Evolutionary conservation across 2,888 invertebrate genomes (phyloP).

Genomic region (Melipona beecheii): DNA sequence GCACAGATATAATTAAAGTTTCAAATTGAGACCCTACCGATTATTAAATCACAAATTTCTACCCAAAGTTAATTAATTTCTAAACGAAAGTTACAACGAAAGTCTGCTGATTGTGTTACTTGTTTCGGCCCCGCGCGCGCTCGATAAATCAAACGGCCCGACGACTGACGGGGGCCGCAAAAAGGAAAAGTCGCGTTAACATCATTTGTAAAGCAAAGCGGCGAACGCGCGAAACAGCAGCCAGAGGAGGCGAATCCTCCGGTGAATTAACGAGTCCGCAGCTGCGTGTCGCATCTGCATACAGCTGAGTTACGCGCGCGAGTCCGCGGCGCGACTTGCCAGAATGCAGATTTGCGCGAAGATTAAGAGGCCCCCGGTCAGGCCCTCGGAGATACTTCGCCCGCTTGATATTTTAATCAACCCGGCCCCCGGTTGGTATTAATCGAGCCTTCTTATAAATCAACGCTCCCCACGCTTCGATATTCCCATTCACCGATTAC

Average conservation of each 20-base stretch:
- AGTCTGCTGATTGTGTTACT: too few relatives aligned
- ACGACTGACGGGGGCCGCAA: background rate
- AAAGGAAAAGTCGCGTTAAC: background rate
- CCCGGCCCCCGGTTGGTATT: background rate
- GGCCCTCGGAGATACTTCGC: background rate
- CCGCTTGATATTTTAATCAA: conserved; percentile 6
- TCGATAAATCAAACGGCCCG: too few relatives aligned
- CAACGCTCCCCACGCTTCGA: background rate
- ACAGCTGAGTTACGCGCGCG: conserved; percentile 4
- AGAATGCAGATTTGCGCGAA: conserved; percentile 5
- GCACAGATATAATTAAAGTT: too few relatives aligned
- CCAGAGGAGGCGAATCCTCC: background rate
- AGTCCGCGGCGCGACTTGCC: background rate
- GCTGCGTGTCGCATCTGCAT: conserved; percentile 9
- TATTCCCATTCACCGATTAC: too few relatives aligned
- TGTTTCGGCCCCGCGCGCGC: too few relatives aligned
- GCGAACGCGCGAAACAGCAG: background rate
- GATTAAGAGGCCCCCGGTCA: background rate
- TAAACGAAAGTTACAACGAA: too few relatives aligned
- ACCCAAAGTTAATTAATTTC: too few relatives aligned
- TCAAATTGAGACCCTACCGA: too few relatives aligned
- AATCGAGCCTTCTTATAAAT: conserved; percentile 1
- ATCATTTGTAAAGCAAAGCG: background rate
- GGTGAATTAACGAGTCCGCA: conserved; percentile 7
- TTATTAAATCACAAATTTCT: too few relatives aligned